These are phyloP conservation scores for Tridacna crocea DNA, from an alignment of 2,888 invertebrate species.

Conservation along the genomic window DNA sequence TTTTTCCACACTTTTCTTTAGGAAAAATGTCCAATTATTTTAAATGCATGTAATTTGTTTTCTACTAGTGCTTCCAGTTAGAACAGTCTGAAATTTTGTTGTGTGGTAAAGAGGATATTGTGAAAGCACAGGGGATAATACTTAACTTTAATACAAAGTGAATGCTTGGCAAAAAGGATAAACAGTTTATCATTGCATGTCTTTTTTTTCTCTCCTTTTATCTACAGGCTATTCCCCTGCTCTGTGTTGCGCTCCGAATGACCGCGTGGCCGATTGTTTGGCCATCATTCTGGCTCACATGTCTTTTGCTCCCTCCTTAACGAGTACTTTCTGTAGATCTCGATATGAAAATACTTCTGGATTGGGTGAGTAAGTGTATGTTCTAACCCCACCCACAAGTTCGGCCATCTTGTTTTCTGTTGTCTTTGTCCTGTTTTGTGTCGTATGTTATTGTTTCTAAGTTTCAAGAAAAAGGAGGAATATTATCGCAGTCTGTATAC, in stretches of 20 bases:
- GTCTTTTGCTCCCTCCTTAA: slow-evolving; percentile 77
- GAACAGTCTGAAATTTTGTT: no score
- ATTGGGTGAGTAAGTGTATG: slow-evolving; percentile 68
- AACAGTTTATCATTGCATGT: not conserved
- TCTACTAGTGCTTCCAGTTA: no score
- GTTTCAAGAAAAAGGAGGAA: no score
- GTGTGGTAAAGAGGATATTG: no score
- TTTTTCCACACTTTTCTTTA: no score
- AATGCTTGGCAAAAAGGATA: slow-evolving; percentile 10
- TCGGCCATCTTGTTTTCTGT: no score
- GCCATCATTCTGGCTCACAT: slow-evolving; percentile 86
- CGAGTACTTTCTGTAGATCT: slow-evolving; percentile 71
- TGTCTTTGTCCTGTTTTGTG: no score
- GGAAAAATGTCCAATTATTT: no score
- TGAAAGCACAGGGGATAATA: no score
- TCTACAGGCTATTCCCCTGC: slow-evolving; percentile 87
- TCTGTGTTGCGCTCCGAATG: slow-evolving; percentile 87
- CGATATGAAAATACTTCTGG: slow-evolving; percentile 63
- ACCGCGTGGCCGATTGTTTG: slow-evolving; percentile 87
- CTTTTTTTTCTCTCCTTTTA: slow-evolving; percentile 25
- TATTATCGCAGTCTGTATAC: no score
- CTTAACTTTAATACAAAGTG: not conserved
- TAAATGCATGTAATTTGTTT: no score
- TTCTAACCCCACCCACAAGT: slow-evolving; percentile 3
- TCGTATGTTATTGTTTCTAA: no score